phyloP scores from a whole-genome alignment of 2,888 invertebrate species.

The Parthenolecanium corni region DNA sequence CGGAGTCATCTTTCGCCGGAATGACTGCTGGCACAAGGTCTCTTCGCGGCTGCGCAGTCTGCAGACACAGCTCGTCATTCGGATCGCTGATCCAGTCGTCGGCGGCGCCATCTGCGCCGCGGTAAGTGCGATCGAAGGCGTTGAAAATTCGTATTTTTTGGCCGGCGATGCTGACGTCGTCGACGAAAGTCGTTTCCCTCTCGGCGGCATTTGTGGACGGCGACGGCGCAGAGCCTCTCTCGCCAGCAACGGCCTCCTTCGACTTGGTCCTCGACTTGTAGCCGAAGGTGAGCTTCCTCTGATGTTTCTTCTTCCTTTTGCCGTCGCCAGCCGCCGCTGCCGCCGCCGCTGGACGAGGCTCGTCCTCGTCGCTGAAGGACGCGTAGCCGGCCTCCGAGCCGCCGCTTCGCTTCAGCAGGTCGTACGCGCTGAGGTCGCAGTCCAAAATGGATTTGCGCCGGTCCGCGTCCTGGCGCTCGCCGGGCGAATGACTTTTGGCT shows the following conservation, averaged over 20 bases:
- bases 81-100: slow-evolving; percentile 32
- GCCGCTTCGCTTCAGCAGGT: slow-evolving; percentile 52
- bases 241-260: slow-evolving; percentile 37
- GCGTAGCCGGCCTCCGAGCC: slow-evolving; percentile 39
- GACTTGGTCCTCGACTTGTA: slow-evolving; percentile 45
- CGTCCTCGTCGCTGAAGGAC: slow-evolving; percentile 37
- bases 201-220: slow-evolving; percentile 36
- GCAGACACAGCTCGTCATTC: slow-evolving; percentile 30
- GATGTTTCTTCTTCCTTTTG: slow-evolving; percentile 42
- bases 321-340: slow-evolving; percentile 39
- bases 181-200: slow-evolving; percentile 23
- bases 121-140: slow-evolving; percentile 36
- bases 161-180: slow-evolving; percentile 50
- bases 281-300: slow-evolving; percentile 44
- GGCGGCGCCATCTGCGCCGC: slow-evolving; percentile 28
- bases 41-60: too few relatives aligned
- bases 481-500: slow-evolving; percentile 40
- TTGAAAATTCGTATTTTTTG: slow-evolving; percentile 54
- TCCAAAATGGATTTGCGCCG: slow-evolving; percentile 57
- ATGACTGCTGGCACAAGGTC: too few relatives aligned
- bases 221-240: slow-evolving; percentile 42
- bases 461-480: slow-evolving; percentile 9
- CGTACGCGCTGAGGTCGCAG: slow-evolving; percentile 75
- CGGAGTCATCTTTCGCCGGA: too few relatives aligned
- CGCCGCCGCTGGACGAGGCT: slow-evolving; percentile 31